Base-by-base conservation (phyloP, 2,888 invertebrate species). In the Metopia argyrocephala region DNA sequence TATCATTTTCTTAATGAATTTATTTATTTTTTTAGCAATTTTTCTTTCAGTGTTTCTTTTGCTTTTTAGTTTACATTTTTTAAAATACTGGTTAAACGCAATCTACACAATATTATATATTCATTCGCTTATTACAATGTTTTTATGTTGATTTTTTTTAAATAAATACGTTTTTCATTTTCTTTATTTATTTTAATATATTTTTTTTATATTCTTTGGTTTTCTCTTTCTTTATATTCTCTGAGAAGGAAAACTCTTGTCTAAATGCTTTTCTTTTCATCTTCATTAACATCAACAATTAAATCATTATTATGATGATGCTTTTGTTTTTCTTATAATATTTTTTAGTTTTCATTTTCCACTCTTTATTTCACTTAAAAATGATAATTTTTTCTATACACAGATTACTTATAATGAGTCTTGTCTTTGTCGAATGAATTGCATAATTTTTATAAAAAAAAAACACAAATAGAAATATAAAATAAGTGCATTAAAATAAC, bases 341-440 rank as follows among this genome's bases (percentile, higher is more conserved):
- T n/a, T n/a, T n/a, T n/a, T n/a, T 46, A 9, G 25, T 46, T 62
- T 48, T 28, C 20, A n/a, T 15, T 57, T 48, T 23, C 20, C n/a
- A 6, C 9, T 21, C 38, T n/a, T n/a, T n/a, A 12, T 57, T 38
- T 38, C 38, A 62, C 61, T 62, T 66, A 7, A 48, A 48, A 61
- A 68, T 57, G 48, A 61, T 48, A 62, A 61, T 75, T 79, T 75
- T 56, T 61, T 65, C 52, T 70, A 21, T 64, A 62, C 48, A 62
- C 57, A 65, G 65, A 61, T 69, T 74, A n/a, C n/a, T n/a, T n/a
- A 57, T 69, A 45, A 56, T 79, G 64, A 46, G 61, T 66, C 61
- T 79, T 75, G 65, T 61, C 59, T 75, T 52, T 64, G 61, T 62
- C 38, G 23, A 66, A 48, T 64, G 57, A 54, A 70, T 70, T 65